Base-by-base conservation (phyloP, 2,888 invertebrate genomes). In the Pharmacophagus antenor region DNA sequence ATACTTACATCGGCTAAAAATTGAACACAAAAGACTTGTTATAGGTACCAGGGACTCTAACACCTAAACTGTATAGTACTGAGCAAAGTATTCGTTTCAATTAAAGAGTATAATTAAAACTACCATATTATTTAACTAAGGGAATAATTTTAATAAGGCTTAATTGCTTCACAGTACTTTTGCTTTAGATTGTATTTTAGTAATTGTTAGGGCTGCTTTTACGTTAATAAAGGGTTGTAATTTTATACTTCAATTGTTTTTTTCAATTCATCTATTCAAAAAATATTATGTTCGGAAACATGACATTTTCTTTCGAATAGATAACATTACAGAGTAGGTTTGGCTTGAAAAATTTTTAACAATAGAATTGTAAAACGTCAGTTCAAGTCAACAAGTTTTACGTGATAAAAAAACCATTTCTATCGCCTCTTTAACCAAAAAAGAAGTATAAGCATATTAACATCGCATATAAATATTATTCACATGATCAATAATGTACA, bases 91-190 rank as follows among this genome's bases (percentile, higher is more conserved):
- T 37, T n/a, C 37, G 4, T 37, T 37, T 37, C n/a, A 4, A n/a
- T n/a, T 27, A 44, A 18, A n/a, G 18, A 18, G 18, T 1, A 18
- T 18, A 42, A 42, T 42, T 42, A 42, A 42, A 42, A 42, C 17
- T 42, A 42, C 42, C 42, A 1, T 5, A 17, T n/a, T 18, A 5
- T 18, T n/a, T 44, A 44, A 0, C 18, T 18, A 8, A 44, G 10
- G 15, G 42, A 17, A 44, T 44, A 44, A 44, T 18, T 18, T 44
- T 44, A 44, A 47, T 55, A 47, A 47, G 47, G 31, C 47, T 47
- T 47, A 47, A 55, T 55, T 55, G 31, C 55, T 47, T 55, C 2
- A 31, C 55, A 20, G 47, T 55, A 47, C 8, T 23, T 18, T 50
- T 8, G 17, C 27, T 44, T 47, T 47, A 44, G 47, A 55, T 47